A percentile compares a stretch with the other conserved stretches of the same genome.
These are phyloP conservation scores for Nysson spinosus DNA, from an alignment of 2,888 invertebrate genomes.

Conservation along the genomic window DNA sequence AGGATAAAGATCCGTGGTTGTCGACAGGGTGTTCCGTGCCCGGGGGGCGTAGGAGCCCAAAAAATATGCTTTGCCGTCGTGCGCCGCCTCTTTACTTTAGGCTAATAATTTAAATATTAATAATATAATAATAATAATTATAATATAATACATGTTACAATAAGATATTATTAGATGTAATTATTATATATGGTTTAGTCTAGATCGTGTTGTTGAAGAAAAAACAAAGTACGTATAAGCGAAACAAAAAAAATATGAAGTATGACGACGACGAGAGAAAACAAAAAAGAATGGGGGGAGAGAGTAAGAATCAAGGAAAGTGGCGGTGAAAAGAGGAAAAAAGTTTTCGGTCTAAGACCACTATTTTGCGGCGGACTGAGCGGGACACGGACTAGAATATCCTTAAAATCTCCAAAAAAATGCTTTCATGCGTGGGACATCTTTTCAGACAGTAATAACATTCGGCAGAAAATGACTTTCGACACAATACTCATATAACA, in stretches of 20 bases:
- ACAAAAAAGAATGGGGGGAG: constrained; percentile 8
- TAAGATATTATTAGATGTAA: constrained; percentile 78
- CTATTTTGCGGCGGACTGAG: constrained; percentile 70
- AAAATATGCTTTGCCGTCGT: constrained; percentile 77
- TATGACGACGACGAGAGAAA: constrained; percentile 29
- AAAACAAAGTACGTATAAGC: constrained; percentile 72
- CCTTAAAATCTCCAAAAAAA: too few species aligned
- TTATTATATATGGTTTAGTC: constrained; percentile 78
- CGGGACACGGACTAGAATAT: constrained; percentile 48
- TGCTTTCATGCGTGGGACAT: constrained; percentile 33
- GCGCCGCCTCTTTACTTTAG: constrained; percentile 77
- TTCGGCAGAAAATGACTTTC: constrained; percentile 34
- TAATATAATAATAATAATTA: constrained; percentile 72
- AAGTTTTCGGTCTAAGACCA: constrained; percentile 73
- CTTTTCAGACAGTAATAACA: constrained; percentile 24
- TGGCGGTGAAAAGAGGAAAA: constrained; percentile 38
- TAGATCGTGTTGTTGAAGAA: constrained; percentile 77
- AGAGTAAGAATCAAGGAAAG: constrained; percentile 48
- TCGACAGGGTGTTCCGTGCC: constrained; percentile 76
- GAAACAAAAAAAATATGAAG: constrained; percentile 58
- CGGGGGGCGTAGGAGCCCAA: constrained; percentile 73
- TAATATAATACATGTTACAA: constrained; percentile 77
- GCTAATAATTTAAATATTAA: constrained; percentile 76
- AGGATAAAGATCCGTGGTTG: constrained; percentile 66
- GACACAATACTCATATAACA: constrained; percentile 30